Evolutionary conservation across 2,797 vertebrate species (phyloP).

Genomic region (Melanogrammus aeglefinus): DNA sequence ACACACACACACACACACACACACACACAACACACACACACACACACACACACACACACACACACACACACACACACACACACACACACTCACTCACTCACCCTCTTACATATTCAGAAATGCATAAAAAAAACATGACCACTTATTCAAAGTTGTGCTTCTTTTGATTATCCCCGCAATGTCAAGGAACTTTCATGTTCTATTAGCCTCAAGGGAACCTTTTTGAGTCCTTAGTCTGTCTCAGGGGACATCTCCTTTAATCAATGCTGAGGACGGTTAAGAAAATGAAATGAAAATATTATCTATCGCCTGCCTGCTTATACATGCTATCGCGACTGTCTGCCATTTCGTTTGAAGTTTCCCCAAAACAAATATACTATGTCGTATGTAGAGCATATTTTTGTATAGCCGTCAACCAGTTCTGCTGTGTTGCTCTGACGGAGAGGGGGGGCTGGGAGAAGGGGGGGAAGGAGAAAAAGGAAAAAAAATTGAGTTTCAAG

Average conservation of each 20-base stretch:
- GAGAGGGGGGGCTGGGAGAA: neutral
- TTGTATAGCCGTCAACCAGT: neutral
- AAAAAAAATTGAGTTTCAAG: neutral
- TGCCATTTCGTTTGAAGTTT: constrained; percentile 14
- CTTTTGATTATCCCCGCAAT: constrained; percentile 38
- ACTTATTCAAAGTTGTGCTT: constrained; percentile 43
- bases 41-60: constrained; percentile 36
- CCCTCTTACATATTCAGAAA: constrained; percentile 38
- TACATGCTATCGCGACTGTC: constrained; percentile 9
- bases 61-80: constrained; percentile 37
- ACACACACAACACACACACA: no score
- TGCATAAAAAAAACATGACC: constrained; percentile 46
- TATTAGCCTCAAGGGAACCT: constrained; percentile 24
- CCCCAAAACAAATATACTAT: constrained; percentile 10
- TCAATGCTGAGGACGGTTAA: constrained; percentile 14
- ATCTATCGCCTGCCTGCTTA: constrained; percentile 10
- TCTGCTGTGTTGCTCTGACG: neutral
- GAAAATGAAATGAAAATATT: constrained; percentile 20
- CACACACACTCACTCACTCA: constrained; percentile 35
- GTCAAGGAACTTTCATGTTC: constrained; percentile 31
- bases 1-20: constrained; percentile 36
- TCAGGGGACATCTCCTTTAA: constrained; percentile 18
- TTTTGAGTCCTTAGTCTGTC: constrained; percentile 17
- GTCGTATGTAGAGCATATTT: constrained; percentile 9
- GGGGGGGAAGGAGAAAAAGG: neutral